These are phyloP conservation scores for Alligator sinensis DNA, from an alignment of 2,113 vertebrate genomes.

Conservation along the genomic window DNA sequence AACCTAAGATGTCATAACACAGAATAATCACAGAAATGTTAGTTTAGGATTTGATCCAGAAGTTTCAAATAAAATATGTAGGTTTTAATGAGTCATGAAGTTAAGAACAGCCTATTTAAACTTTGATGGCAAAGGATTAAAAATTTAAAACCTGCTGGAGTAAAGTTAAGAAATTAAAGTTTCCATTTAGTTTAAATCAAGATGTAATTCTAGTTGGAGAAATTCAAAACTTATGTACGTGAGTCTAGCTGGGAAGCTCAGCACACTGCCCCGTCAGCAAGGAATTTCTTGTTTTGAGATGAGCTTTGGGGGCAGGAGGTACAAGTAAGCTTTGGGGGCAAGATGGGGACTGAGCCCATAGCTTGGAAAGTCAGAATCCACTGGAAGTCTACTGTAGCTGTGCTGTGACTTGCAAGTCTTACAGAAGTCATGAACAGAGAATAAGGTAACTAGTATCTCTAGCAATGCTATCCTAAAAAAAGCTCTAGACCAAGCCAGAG, in stretches of 20 bases:
- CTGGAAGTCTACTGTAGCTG: neutral
- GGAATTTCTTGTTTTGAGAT: neutral
- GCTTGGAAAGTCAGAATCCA: neutral
- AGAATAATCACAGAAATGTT: neutral
- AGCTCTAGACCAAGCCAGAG: neutral
- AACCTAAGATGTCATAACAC: neutral
- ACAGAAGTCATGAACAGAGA: neutral
- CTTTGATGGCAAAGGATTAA: neutral
- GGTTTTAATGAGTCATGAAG: neutral
- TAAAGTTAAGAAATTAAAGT: neutral
- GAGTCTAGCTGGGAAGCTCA: neutral
- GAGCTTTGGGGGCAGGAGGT: too few relatives aligned
- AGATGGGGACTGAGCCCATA: neutral
- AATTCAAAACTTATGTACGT: neutral
- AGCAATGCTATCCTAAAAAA: neutral
- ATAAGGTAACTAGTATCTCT: neutral
- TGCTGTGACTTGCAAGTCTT: neutral
- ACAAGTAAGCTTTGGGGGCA: neutral
- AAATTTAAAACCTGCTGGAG: neutral
- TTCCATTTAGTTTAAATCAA: neutral
- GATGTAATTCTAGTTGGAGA: neutral
- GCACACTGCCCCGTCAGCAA: neutral
- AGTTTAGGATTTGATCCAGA: neutral
- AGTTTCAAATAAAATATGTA: neutral
- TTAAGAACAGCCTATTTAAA: neutral